Conservation (phyloP, 2,113 vertebrate genomes). For the Platichthys flesus region DNA sequence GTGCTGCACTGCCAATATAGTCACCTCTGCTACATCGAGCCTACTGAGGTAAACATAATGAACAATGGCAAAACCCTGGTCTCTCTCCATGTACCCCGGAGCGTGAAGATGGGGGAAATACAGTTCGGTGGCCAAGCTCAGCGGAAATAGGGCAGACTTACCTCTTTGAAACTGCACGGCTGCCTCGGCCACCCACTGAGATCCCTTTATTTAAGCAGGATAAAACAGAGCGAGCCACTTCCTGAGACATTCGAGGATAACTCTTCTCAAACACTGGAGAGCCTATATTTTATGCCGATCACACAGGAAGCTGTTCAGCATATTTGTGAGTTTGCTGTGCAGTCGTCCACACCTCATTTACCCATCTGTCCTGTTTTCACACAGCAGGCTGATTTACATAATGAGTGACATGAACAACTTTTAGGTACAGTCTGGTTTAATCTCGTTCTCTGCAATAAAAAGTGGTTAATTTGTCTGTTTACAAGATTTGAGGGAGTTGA, state of each 20-base stretch:
- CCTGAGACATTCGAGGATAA: background rate
- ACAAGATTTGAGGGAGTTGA: background rate
- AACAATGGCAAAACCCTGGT: constrained; percentile 47
- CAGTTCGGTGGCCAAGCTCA: constrained; percentile 16
- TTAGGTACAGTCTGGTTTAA: background rate
- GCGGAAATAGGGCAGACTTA: constrained; percentile 29
- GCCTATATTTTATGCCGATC: background rate
- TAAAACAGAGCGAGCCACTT: constrained; percentile 4
- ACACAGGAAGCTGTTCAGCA: background rate
- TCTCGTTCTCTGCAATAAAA: background rate
- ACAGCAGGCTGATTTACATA: constrained; percentile 1
- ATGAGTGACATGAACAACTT: background rate
- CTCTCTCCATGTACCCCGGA: constrained; percentile 15
- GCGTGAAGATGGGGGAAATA: constrained; percentile 11
- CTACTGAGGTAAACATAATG: constrained; percentile 58
- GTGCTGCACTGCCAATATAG: constrained; percentile 11
- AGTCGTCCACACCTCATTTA: background rate
- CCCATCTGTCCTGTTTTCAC: constrained; percentile 3
- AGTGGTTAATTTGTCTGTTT: background rate
- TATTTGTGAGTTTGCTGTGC: background rate
- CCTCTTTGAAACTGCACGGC: constrained; percentile 21
- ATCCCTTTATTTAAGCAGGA: constrained; percentile 9
- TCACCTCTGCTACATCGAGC: background rate
- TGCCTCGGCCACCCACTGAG: constrained; percentile 17
- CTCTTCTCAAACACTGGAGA: background rate